Evolutionary conservation across 1,140 invertebrate species (phyloP).

Genomic region (Calosoma granatense): DNA sequence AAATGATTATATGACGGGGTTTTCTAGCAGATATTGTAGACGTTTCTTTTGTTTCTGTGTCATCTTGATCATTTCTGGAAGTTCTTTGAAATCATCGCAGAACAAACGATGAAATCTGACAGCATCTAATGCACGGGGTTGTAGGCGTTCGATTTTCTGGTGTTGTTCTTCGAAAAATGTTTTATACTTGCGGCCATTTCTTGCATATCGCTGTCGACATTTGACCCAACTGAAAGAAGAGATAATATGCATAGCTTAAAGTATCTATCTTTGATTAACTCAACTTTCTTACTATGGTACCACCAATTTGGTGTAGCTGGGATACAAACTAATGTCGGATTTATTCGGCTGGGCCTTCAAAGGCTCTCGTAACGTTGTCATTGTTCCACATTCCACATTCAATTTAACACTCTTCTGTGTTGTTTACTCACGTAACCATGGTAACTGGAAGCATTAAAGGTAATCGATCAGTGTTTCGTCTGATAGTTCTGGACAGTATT

Average conservation of each 20-base stretch:
- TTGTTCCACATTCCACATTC: too few relatives aligned
- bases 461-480: too few relatives aligned
- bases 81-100: conserved; percentile 23
- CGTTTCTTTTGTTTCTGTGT: conserved; percentile 20
- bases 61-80: conserved; percentile 12
- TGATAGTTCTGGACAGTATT: too few relatives aligned
- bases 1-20: background rate
- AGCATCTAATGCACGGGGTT: conserved; percentile 26
- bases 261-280: background rate
- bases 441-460: too few relatives aligned
- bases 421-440: too few relatives aligned
- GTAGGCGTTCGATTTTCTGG: conserved; percentile 24
- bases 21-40: conserved; percentile 15
- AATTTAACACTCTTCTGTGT: too few relatives aligned
- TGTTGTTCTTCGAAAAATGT: conserved; percentile 28
- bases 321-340: conserved; percentile 16
- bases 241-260: conserved; percentile 9
- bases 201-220: conserved; percentile 28
- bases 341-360: background rate
- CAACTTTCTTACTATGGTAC: conserved; percentile 26
- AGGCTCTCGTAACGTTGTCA: too few relatives aligned
- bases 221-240: conserved; percentile 28
- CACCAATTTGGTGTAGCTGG: conserved; percentile 24
- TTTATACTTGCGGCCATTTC: conserved; percentile 20
- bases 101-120: conserved; percentile 29